Conservation (phyloP, 2,888 invertebrate species). For the Fragum whitleyi region DNA sequence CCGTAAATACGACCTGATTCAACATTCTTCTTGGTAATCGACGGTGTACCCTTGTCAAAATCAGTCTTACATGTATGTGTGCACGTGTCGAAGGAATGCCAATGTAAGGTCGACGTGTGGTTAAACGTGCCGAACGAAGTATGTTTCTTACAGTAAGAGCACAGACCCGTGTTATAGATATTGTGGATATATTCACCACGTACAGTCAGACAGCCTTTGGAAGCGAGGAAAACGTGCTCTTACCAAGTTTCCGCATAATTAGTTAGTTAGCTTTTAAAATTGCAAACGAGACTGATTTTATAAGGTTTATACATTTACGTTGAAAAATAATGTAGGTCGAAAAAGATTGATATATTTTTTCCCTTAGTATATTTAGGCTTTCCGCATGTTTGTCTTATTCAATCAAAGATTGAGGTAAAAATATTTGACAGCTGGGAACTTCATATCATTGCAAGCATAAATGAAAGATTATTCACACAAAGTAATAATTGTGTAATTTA, state of each 20-base stretch:
- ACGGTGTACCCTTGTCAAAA: conserved; percentile 27
- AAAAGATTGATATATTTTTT: too few relatives aligned
- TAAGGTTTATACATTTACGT: not conserved
- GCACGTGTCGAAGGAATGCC: conserved; percentile 5
- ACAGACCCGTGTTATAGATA: conserved; percentile 12
- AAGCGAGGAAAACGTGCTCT: not conserved
- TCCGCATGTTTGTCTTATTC: too few relatives aligned
- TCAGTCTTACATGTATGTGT: conserved; percentile 7
- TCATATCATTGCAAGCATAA: too few relatives aligned
- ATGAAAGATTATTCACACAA: too few relatives aligned
- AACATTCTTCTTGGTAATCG: conserved; percentile 9
- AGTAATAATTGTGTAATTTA: too few relatives aligned
- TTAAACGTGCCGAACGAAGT: conserved; percentile 1
- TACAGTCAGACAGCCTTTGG: not conserved
- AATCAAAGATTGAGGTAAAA: too few relatives aligned
- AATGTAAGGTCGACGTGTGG: conserved; percentile 10
- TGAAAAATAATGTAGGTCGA: not conserved
- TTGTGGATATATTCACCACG: not conserved
- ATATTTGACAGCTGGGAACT: too few relatives aligned
- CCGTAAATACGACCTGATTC: conserved; percentile 30
- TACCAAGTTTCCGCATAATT: not conserved
- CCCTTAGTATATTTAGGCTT: too few relatives aligned
- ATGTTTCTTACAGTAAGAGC: conserved; percentile 8
- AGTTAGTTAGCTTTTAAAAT: conserved; percentile 4
- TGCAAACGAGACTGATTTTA: conserved; percentile 4